Conservation (phyloP, 2,797 vertebrate species). For the Bradypus variegatus region DNA sequence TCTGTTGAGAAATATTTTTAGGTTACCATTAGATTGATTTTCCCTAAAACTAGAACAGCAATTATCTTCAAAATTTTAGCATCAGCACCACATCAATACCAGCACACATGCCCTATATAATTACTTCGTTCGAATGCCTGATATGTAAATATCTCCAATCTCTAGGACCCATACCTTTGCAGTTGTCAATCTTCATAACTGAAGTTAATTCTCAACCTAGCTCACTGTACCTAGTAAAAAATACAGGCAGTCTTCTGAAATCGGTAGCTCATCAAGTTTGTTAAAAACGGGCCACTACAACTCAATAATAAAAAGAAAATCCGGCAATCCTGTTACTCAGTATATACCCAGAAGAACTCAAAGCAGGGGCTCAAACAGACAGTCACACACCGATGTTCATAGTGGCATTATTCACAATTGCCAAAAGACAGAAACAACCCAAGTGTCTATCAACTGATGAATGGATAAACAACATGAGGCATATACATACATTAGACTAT, state of each 20-base stretch:
- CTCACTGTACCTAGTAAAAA: neutral
- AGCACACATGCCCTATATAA: neutral
- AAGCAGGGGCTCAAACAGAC: no score
- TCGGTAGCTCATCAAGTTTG: neutral
- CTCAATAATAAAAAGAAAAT: no score
- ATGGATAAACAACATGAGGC: no score
- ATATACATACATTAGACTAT: no score
- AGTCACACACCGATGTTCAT: no score
- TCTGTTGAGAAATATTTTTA: neutral
- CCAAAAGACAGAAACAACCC: no score
- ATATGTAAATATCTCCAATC: neutral
- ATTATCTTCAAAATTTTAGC: constrained; percentile 7
- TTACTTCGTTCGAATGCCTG: neutral
- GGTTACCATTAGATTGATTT: constrained; percentile 6
- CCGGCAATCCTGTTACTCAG: no score
- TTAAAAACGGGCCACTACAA: neutral
- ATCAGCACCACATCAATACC: neutral
- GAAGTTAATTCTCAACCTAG: constrained; percentile 36
- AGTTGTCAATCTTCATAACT: neutral
- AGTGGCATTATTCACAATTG: no score
- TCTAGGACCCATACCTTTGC: neutral
- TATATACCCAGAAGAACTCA: no score
- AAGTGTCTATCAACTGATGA: no score
- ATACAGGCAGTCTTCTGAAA: constrained; percentile 14
- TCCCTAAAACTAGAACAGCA: constrained; percentile 7